Percentiles rank a stretch among this genome's conserved stretches.
Evolutionary conservation across 2,888 invertebrate genomes (phyloP).

Genomic region (Drosophila flavopinicola): DNA sequence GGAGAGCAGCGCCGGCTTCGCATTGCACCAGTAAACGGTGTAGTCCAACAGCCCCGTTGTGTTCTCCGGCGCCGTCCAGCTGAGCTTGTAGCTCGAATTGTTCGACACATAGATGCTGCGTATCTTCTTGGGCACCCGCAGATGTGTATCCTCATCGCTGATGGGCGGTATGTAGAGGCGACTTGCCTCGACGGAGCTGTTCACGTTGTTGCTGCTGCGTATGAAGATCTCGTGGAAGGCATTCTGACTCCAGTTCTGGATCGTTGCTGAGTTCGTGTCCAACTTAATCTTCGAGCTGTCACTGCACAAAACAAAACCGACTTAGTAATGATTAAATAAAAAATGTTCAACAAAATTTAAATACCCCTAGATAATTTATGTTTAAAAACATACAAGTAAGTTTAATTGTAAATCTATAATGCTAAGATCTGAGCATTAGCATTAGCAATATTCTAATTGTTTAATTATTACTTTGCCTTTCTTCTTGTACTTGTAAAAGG

Average conservation of each 20-base stretch:
- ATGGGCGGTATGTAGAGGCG: conserved; percentile 70
- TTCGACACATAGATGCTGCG: conserved; percentile 87
- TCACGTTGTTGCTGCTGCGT: conserved; percentile 76
- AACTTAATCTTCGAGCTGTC: conserved; percentile 48
- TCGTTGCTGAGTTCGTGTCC: conserved; percentile 74
- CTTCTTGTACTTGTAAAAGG: too few species aligned
- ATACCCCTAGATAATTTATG: too few species aligned
- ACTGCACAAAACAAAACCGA: conserved; percentile 23
- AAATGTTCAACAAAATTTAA: too few species aligned
- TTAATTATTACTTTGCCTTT: too few species aligned
- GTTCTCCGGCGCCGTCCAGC: conserved; percentile 88
- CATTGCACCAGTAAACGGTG: conserved; percentile 92
- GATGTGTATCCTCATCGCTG: conserved; percentile 44
- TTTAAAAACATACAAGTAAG: too few species aligned
- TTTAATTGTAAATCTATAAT: too few species aligned
- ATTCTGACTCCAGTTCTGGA: conserved; percentile 58
- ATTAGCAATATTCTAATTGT: too few species aligned
- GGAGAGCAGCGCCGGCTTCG: conserved; percentile 86
- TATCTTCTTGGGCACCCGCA: conserved; percentile 68
- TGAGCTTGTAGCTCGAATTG: conserved; percentile 89
- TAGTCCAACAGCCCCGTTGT: conserved; percentile 87
- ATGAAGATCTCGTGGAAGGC: conserved; percentile 73
- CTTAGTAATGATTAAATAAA: too few species aligned
- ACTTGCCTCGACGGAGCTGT: conserved; percentile 69
- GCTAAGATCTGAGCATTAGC: too few species aligned